These are phyloP conservation scores for Drosophila limbata DNA, from an alignment of 2,888 invertebrate species.

Conservation along the genomic window DNA sequence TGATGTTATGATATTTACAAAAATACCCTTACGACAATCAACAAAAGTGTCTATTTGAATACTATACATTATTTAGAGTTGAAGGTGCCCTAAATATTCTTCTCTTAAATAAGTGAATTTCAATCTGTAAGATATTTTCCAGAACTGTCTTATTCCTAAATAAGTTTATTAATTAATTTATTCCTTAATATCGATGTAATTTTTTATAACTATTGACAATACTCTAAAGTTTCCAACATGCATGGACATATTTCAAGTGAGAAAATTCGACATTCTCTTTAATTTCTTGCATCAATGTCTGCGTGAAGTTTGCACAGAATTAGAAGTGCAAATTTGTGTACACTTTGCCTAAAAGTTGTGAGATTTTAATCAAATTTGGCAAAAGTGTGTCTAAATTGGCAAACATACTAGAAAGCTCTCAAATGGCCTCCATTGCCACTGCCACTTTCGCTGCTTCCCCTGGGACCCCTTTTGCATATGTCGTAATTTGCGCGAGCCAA, in stretches of 20 bases:
- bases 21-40: too few relatives aligned
- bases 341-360: slow-evolving; percentile 42
- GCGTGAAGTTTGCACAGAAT: slow-evolving; percentile 62
- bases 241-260: neutral
- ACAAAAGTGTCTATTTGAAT: too few relatives aligned
- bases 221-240: neutral
- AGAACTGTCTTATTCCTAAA: too few relatives aligned
- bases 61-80: too few relatives aligned
- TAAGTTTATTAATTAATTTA: too few relatives aligned
- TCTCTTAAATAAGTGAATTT: too few relatives aligned
- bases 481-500: slow-evolving; percentile 74
- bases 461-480: slow-evolving; percentile 60
- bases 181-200: too few relatives aligned
- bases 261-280: slow-evolving; percentile 10
- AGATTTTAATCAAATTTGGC: slow-evolving; percentile 80
- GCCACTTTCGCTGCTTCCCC: neutral
- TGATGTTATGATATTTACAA: too few relatives aligned
- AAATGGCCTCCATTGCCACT: slow-evolving; percentile 20
- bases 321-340: slow-evolving; percentile 49
- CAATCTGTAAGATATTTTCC: too few relatives aligned
- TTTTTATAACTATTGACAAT: neutral
- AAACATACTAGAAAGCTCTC: slow-evolving; percentile 43
- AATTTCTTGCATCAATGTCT: slow-evolving; percentile 15
- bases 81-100: too few relatives aligned
- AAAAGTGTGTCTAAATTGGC: slow-evolving; percentile 79